A percentile compares a stretch with the other conserved stretches of the same genome.
These are phyloP conservation scores for Athene noctua DNA, from an alignment of 2,113 vertebrate genomes.

Conservation along the genomic window DNA sequence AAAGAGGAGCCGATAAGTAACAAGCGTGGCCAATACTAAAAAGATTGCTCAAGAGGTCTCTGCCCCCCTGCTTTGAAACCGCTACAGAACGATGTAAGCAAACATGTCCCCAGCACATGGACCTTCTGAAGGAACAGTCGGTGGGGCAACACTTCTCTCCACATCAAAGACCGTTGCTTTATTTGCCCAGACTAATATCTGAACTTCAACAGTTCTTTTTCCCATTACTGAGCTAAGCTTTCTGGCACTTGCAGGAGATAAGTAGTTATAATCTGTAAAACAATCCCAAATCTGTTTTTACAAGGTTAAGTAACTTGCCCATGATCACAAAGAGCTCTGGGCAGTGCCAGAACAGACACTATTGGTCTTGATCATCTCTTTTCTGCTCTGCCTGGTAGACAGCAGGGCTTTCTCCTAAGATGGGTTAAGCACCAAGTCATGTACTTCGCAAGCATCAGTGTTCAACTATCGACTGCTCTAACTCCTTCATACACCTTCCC, in stretches of 20 bases:
- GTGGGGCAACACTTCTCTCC: background rate
- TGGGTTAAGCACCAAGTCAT: background rate
- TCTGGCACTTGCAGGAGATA: background rate
- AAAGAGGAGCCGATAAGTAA: background rate
- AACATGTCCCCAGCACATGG: background rate
- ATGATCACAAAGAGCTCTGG: background rate
- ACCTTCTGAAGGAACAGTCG: background rate
- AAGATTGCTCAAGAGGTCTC: constrained; percentile 28
- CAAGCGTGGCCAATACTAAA: background rate
- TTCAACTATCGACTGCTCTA: accelerated
- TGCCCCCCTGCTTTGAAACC: background rate
- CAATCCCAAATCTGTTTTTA: background rate
- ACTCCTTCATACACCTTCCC: background rate
- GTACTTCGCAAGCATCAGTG: background rate
- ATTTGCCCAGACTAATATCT: background rate
- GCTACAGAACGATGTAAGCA: background rate
- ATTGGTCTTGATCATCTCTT: background rate
- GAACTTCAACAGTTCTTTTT: background rate
- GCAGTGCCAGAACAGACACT: background rate
- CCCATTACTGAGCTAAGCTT: background rate
- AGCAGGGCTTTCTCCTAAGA: background rate
- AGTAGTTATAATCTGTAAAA: background rate
- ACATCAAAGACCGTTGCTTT: background rate
- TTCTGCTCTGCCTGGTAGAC: background rate
- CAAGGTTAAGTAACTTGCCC: background rate